Evolutionary conservation across 2,888 invertebrate species (phyloP).

Genomic region (Phymatocera aterrima): DNA sequence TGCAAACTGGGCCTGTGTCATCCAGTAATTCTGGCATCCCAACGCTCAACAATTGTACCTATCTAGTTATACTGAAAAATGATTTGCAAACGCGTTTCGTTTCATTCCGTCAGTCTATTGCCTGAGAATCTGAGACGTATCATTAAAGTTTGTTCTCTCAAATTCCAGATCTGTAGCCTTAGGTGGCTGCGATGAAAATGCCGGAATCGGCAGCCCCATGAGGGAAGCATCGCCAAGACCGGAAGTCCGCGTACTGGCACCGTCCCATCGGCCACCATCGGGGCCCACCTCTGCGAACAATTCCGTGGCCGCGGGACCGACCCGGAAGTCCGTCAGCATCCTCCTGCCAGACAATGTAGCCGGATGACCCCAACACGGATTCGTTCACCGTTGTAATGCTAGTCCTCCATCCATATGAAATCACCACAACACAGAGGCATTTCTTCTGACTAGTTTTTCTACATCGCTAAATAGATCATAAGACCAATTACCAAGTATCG

Average conservation of each 20-base stretch:
- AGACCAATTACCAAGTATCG: neutral
- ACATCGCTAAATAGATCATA: constrained; percentile 7
- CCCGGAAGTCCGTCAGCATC: constrained; percentile 72
- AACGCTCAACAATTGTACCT: no score
- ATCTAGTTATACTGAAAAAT: no score
- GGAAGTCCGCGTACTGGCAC: constrained; percentile 69
- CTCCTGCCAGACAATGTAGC: constrained; percentile 67
- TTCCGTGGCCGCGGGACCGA: constrained; percentile 51
- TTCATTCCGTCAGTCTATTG: neutral
- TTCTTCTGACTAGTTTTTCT: constrained; percentile 14
- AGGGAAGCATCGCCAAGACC: constrained; percentile 64
- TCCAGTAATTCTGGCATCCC: no score
- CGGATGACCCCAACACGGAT: constrained; percentile 69
- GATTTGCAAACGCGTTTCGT: neutral
- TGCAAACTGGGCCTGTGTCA: no score
- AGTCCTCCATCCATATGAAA: constrained; percentile 60
- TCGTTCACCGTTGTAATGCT: constrained; percentile 67
- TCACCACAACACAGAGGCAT: constrained; percentile 26
- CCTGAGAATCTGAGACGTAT: neutral
- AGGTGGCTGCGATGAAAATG: constrained; percentile 59
- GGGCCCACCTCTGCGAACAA: constrained; percentile 36
- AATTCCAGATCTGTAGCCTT: constrained; percentile 56
- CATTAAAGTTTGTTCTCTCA: neutral
- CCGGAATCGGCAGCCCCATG: constrained; percentile 59
- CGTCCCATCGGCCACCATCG: constrained; percentile 64